Percentiles rank a stretch among this genome's conserved stretches.
Conservation (phyloP, 2,797 vertebrate species). For the Karalla daura region DNA sequence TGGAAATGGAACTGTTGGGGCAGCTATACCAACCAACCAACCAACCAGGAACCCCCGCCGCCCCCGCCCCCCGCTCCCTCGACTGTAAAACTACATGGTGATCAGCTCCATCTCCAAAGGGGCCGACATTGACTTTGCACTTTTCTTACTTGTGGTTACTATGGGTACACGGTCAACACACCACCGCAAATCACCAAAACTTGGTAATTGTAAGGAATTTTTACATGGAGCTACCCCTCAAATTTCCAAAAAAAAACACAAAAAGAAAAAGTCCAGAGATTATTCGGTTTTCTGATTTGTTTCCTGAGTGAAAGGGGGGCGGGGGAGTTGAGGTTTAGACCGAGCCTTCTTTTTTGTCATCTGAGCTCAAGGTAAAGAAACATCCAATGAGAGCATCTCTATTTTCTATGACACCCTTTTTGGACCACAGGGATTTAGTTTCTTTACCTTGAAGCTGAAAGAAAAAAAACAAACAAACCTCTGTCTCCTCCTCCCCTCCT, state of each 20-base stretch:
- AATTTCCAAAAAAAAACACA: too few species aligned
- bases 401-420: slow-evolving; percentile 67
- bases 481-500: slow-evolving; percentile 35
- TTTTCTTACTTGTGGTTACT: slow-evolving; percentile 81
- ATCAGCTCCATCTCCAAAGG: slow-evolving; percentile 59
- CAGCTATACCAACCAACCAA: slow-evolving; percentile 80
- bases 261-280: slow-evolving; percentile 39
- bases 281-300: slow-evolving; percentile 30
- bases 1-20: slow-evolving; percentile 88
- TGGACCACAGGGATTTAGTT: slow-evolving; percentile 75
- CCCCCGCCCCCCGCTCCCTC: slow-evolving; percentile 37
- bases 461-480: too few species aligned
- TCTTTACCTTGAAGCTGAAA: slow-evolving; percentile 61
- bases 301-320: slow-evolving; percentile 36
- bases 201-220: slow-evolving; percentile 63
- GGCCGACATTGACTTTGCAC: slow-evolving; percentile 84
- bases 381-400: slow-evolving; percentile 63
- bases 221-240: slow-evolving; percentile 48
- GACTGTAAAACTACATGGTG: slow-evolving; percentile 63
- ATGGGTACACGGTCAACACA: slow-evolving; percentile 76
- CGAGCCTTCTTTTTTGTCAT: slow-evolving; percentile 28
- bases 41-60: slow-evolving; percentile 87
- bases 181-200: slow-evolving; percentile 56
- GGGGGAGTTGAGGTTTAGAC: slow-evolving; percentile 67
- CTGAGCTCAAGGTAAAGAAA: slow-evolving; percentile 66